Evolutionary conservation across 2,888 invertebrate genomes (phyloP).

Genomic region (Catocala fraxini): DNA sequence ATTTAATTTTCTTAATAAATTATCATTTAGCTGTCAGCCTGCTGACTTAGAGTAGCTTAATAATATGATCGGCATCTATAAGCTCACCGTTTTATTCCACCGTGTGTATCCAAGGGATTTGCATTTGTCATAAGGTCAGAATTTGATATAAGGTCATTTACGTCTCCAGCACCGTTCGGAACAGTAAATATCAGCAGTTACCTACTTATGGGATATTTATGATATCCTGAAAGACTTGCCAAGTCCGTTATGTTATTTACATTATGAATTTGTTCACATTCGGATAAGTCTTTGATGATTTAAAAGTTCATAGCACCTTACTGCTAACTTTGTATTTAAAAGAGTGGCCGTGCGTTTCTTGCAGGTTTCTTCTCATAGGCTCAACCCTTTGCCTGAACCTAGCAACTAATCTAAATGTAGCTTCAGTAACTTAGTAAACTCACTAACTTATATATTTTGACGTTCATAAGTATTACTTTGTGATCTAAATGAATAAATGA

Average conservation of each 20-base stretch:
- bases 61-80: not conserved
- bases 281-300: not conserved
- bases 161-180: slow-evolving; percentile 18
- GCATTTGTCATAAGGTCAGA: slow-evolving; percentile 54
- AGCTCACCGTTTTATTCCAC: not conserved
- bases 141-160: slow-evolving; percentile 49
- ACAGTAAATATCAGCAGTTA: slow-evolving; percentile 19
- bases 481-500: no score
- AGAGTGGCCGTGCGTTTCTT: no score
- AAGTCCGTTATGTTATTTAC: slow-evolving; percentile 21
- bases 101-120: slow-evolving; percentile 44
- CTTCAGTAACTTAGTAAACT: no score
- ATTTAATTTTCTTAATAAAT: no score
- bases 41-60: no score
- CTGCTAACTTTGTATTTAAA: no score
- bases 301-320: not conserved
- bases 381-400: no score
- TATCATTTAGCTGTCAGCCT: no score
- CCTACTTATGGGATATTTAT: slow-evolving; percentile 32
- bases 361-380: no score
- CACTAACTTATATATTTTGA: no score
- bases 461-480: no score
- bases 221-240: slow-evolving; percentile 30
- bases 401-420: no score
- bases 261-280: not conserved